Percentiles rank a stretch among this genome's conserved stretches.
phyloP scores from a whole-genome alignment of 2,888 invertebrate species.

The Epinotia demarniana region DNA sequence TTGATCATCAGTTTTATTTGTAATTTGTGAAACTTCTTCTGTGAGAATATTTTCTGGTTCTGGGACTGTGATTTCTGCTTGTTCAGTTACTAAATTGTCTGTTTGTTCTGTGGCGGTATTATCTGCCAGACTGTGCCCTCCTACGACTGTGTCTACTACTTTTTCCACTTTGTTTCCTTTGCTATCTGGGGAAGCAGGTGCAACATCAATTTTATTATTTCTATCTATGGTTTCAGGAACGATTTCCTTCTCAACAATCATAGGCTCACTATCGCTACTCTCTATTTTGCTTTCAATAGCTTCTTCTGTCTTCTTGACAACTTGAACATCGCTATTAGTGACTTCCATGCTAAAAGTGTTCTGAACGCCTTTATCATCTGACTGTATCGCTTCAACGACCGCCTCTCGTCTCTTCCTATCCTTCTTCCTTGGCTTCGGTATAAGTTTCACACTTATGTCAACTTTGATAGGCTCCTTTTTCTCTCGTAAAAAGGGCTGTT shows the following conservation, averaged over 20 bases:
- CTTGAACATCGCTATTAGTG: conserved; percentile 67
- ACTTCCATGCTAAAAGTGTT: conserved; percentile 80
- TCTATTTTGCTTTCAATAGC: conserved; percentile 54
- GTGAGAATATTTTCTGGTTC: conserved; percentile 28
- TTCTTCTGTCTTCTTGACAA: conserved; percentile 71
- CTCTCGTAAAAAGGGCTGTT: conserved; percentile 85
- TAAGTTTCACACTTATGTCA: conserved; percentile 90
- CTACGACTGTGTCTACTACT: background rate
- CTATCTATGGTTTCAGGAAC: conserved; percentile 43
- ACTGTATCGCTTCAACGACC: conserved; percentile 63
- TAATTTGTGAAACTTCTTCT: conserved; percentile 18
- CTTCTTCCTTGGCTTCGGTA: conserved; percentile 85
- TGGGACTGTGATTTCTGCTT: conserved; percentile 10
- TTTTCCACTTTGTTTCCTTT: conserved; percentile 17
- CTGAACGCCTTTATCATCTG: conserved; percentile 66
- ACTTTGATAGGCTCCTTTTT: conserved; percentile 90
- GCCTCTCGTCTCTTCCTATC: conserved; percentile 72
- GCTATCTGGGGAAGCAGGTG: conserved; percentile 21
- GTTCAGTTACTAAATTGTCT: conserved; percentile 31
- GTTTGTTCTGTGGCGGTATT: conserved; percentile 45
- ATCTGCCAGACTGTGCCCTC: conserved; percentile 44
- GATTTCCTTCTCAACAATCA: conserved; percentile 49
- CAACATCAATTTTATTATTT: conserved; percentile 43
- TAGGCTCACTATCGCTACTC: conserved; percentile 40
- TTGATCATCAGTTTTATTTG: conserved; percentile 14